Conservation (phyloP, 1,140 invertebrate species). For the Musca domestica region DNA sequence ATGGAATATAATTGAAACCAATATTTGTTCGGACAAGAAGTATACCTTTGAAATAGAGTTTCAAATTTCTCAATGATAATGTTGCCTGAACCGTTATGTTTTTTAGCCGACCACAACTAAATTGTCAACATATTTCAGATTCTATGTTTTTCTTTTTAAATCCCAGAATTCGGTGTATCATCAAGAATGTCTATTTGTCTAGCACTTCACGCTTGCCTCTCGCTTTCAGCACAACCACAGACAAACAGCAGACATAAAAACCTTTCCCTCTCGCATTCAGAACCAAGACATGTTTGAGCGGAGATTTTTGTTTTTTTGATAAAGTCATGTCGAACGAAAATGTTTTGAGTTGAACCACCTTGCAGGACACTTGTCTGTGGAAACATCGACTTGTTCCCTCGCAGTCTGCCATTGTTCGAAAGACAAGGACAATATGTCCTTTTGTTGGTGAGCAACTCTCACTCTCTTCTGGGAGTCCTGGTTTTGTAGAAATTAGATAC, state of each 20-base stretch:
- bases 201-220: too few species aligned
- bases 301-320: slow-evolving; percentile 13
- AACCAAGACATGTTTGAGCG: slow-evolving; percentile 6
- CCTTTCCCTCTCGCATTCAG: neutral
- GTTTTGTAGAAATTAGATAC: slow-evolving; percentile 21
- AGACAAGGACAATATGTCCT: neutral
- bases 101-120: too few species aligned
- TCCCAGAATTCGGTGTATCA: too few species aligned
- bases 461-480: slow-evolving; percentile 3
- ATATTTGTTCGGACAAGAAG: too few species aligned
- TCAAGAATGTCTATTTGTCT: too few species aligned
- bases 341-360: neutral
- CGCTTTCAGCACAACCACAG: neutral
- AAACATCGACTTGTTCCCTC: neutral
- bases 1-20: too few species aligned
- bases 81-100: too few species aligned
- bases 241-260: slow-evolving; percentile 3
- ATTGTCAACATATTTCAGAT: too few species aligned
- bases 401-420: slow-evolving; percentile 11
- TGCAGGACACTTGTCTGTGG: neutral
- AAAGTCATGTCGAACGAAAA: neutral
- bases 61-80: too few species aligned
- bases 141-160: too few species aligned
- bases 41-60: too few species aligned
- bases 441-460: neutral